Evolutionary conservation across 2,888 invertebrate genomes (phyloP), one percentile per base, ranked within the genome.

Genomic region (Cheilosia urbana): DNA sequence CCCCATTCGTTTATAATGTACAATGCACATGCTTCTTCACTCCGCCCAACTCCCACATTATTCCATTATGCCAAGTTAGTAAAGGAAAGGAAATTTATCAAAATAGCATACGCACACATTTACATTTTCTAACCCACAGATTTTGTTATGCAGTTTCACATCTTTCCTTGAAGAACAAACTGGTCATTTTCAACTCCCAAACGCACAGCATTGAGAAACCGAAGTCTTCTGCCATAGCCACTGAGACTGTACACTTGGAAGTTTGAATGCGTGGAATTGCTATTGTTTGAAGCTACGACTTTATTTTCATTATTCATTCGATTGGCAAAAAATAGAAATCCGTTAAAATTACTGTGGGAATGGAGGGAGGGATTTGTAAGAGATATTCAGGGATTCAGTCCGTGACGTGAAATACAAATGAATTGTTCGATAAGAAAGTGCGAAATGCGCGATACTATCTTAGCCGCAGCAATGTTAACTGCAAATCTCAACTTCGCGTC

Each of bases 81-180:
- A 62, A 77, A 62, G 51, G 53, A 60, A 66, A 58, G 49, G 27
- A 47, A n/a, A 47, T 49, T 49, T 58, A 63, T 65, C 58, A 66
- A 40, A 57, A 58, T 45, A 45, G 45, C 47, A 24, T 53, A 51
- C 19, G 49, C 37, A 58, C 40, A 72, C 53, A 30, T 17, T 27
- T 19, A 2, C 45, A 55, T 40, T 15, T 40, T 15, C 27, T 19
- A 6, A 11, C 3, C 7, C 17, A 9, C 17, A 19, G 19, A 47
- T 19, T 37, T 15, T 9, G 15, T 4, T 15, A 17, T 63, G 17
- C 11, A 40, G 42, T 3, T 30, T 72, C 27, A 9, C 45, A 72
- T 73, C 55, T 63, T 47, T 63, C 34, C 72, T 53, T 53, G 30
- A 53, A 53, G 42, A 53, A 5, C 65, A 40, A 24, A 62, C 37